Conservation (phyloP, 1,140 invertebrate genomes). For the Aphis gossypii region DNA sequence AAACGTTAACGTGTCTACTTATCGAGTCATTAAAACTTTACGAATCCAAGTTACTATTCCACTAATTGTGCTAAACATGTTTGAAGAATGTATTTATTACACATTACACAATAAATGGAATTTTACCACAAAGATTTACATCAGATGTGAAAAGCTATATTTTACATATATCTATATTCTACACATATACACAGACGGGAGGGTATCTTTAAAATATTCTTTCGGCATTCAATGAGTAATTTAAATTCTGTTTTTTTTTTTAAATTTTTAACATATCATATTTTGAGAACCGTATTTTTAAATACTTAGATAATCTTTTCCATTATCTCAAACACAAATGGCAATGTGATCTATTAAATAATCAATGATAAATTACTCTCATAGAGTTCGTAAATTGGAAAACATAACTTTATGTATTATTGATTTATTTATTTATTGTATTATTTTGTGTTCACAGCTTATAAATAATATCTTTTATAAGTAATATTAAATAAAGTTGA, state of each 20-base stretch:
- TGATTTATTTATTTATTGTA: too few relatives aligned
- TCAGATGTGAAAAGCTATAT: background rate
- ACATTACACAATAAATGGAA: background rate
- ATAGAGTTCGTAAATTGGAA: too few relatives aligned
- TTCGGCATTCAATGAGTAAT: background rate
- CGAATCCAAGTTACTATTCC: background rate
- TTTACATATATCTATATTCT: background rate
- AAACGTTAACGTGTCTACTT: background rate
- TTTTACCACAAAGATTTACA: background rate
- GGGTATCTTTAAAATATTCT: background rate
- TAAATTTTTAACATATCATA: too few relatives aligned
- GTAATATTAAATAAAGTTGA: too few relatives aligned
- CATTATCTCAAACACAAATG: too few relatives aligned
- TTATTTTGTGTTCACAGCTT: too few relatives aligned
- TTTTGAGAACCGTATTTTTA: too few relatives aligned
- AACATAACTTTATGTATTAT: too few relatives aligned
- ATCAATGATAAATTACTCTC: too few relatives aligned
- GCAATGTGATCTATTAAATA: too few relatives aligned
- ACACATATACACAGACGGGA: background rate
- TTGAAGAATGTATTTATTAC: background rate
- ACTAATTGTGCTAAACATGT: background rate
- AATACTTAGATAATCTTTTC: too few relatives aligned
- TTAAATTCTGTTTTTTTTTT: background rate
- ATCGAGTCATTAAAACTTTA: slow-evolving; percentile 8
- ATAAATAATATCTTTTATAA: too few relatives aligned